These are phyloP conservation scores for Dendrocincla tyrannina DNA, from an alignment of 2,797 vertebrate species.

Conservation along the genomic window DNA sequence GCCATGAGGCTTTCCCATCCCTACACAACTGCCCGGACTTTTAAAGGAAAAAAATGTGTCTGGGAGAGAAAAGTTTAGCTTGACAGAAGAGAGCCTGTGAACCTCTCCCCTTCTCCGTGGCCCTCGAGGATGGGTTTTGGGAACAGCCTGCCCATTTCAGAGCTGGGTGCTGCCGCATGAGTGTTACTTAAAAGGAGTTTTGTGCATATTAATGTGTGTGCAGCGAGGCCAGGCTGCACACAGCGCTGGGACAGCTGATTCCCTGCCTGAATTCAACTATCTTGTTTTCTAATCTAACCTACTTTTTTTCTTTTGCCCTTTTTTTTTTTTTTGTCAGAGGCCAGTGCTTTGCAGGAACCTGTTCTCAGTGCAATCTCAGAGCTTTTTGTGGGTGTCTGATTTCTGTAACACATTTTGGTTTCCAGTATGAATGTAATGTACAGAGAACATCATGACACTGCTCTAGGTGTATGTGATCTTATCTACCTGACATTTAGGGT, in stretches of 20 bases:
- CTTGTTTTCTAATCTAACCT: slow-evolving; percentile 65
- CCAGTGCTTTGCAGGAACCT: slow-evolving; percentile 30
- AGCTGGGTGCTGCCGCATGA: neutral
- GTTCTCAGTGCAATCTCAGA: slow-evolving; percentile 32
- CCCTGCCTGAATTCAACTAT: slow-evolving; percentile 28
- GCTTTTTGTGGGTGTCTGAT: slow-evolving; percentile 28
- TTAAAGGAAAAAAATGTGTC: neutral
- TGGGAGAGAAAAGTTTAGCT: neutral
- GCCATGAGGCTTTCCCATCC: neutral
- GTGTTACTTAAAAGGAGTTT: slow-evolving; percentile 12
- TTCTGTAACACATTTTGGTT: slow-evolving; percentile 40
- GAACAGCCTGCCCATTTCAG: neutral
- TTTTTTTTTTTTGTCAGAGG: neutral
- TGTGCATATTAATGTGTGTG: neutral
- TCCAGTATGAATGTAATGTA: slow-evolving; percentile 20
- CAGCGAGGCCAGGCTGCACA: neutral
- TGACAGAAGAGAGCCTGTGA: neutral
- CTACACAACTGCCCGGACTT: neutral
- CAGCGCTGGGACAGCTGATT: neutral
- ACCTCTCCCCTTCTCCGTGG: neutral
- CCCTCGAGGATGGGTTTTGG: neutral
- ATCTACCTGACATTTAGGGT: slow-evolving; percentile 47
- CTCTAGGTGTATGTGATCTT: slow-evolving; percentile 56
- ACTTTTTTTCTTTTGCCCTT: neutral
- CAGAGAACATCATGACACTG: slow-evolving; percentile 2